Conservation (phyloP, 2,888 invertebrate species). For the Camptogramma bilineatum region DNA sequence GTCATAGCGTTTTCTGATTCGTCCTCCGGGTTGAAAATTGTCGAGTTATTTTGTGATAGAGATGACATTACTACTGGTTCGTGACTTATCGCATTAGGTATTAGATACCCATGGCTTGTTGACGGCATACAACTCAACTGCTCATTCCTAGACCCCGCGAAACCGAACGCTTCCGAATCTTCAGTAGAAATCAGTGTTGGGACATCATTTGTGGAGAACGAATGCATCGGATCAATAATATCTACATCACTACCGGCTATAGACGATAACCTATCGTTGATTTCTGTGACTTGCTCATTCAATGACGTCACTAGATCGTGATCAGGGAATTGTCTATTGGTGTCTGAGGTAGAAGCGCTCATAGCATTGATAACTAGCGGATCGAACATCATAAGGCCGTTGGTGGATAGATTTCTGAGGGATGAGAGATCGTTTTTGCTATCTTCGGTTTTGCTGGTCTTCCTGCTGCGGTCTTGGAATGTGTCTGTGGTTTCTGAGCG, state of each 20-base stretch:
- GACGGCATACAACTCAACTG: slow-evolving; percentile 84
- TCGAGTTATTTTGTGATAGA: slow-evolving; percentile 78
- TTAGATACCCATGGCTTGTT: slow-evolving; percentile 87
- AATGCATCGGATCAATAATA: slow-evolving; percentile 73
- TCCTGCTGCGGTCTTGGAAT: slow-evolving; percentile 69
- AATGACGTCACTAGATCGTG: slow-evolving; percentile 78
- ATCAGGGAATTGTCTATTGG: slow-evolving; percentile 73
- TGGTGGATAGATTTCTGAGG: slow-evolving; percentile 74
- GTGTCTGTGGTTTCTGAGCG: slow-evolving; percentile 52
- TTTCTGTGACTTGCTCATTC: slow-evolving; percentile 81
- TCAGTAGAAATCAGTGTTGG: slow-evolving; percentile 70
- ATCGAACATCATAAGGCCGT: slow-evolving; percentile 81
- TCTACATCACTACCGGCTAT: slow-evolving; percentile 72
- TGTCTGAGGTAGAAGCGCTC: slow-evolving; percentile 63
- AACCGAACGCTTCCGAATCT: slow-evolving; percentile 59
- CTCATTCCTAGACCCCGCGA: slow-evolving; percentile 67
- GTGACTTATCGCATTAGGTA: slow-evolving; percentile 87
- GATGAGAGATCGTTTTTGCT: slow-evolving; percentile 64
- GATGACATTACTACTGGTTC: slow-evolving; percentile 84
- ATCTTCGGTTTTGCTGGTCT: slow-evolving; percentile 70
- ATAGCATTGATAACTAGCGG: slow-evolving; percentile 77
- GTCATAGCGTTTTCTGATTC: slow-evolving; percentile 61
- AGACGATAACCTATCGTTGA: slow-evolving; percentile 77
- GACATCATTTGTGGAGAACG: slow-evolving; percentile 78
- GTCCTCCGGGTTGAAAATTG: slow-evolving; percentile 76